Evolutionary conservation across 2,113 vertebrate genomes (phyloP).

Genomic region (Ramphastos sulfuratus): DNA sequence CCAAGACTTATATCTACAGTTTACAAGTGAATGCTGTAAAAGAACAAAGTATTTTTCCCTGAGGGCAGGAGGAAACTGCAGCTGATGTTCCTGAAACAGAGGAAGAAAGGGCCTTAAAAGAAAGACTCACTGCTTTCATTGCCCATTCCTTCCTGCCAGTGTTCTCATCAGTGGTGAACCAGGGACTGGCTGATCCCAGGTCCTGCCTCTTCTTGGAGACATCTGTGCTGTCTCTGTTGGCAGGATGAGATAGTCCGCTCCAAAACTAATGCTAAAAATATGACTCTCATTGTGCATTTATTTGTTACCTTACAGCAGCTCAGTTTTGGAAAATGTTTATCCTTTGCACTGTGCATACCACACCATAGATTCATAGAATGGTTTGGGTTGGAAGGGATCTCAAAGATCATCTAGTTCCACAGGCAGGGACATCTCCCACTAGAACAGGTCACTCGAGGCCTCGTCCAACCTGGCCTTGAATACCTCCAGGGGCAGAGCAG

Average conservation of each 20-base stretch:
- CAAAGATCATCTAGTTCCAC: too few species aligned
- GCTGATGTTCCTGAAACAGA: not conserved
- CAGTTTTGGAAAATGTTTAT: not conserved
- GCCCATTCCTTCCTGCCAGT: not conserved
- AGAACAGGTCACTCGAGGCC: too few species aligned
- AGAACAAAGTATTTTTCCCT: not conserved
- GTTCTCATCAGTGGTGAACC: not conserved
- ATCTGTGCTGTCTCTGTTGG: not conserved
- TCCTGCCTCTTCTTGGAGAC: too few species aligned
- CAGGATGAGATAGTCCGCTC: not conserved
- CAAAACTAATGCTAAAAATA: not conserved
- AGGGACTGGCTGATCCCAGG: not conserved
- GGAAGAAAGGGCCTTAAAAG: not conserved
- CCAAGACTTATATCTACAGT: not conserved
- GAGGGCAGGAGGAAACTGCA: not conserved
- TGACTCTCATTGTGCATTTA: not conserved
- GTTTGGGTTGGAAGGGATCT: too few species aligned
- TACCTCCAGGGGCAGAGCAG: too few species aligned
- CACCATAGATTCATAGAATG: not conserved
- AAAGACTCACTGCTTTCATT: not conserved
- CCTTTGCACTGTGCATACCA: not conserved
- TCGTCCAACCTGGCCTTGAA: too few species aligned
- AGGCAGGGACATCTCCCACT: too few species aligned
- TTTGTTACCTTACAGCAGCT: not conserved
- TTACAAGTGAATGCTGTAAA: not conserved